Evolutionary conservation across 2,888 invertebrate genomes (phyloP).

Genomic region (Malthinus seriepunctatus): DNA sequence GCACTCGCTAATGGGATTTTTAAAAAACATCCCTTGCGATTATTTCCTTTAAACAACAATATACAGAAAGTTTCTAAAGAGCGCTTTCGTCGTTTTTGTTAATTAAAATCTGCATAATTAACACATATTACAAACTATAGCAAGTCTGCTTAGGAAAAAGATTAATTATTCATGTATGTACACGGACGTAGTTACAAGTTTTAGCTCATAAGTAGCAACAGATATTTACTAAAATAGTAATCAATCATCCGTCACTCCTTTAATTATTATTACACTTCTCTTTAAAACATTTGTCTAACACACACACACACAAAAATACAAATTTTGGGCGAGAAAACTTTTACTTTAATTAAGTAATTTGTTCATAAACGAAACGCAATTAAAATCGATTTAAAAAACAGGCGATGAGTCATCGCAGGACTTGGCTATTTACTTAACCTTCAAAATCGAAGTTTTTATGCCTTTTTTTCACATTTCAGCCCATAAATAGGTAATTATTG

Average conservation of each 20-base stretch:
- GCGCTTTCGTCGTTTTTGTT: slow-evolving; percentile 14
- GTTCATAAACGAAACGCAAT: no score
- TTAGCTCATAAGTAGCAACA: slow-evolving; percentile 15
- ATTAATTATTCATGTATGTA: slow-evolving; percentile 20
- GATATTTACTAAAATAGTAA: slow-evolving; percentile 12
- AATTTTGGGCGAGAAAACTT: no score
- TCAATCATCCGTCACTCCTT: slow-evolving; percentile 16
- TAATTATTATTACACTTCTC: slow-evolving; percentile 15
- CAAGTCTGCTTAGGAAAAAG: slow-evolving; percentile 10
- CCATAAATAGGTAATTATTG: no score
- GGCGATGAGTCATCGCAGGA: no score
- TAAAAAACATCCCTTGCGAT: slow-evolving; percentile 6
- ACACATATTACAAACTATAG: slow-evolving; percentile 18
- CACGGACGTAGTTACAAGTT: not conserved
- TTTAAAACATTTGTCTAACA: no score
- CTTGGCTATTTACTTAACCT: no score
- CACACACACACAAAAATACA: no score
- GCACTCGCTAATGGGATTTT: slow-evolving; percentile 7
- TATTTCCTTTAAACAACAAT: slow-evolving; percentile 6
- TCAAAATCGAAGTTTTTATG: no score
- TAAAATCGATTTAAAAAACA: no score
- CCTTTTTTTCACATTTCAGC: no score
- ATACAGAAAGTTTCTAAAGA: slow-evolving; percentile 13
- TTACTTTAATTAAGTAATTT: no score
- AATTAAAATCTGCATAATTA: slow-evolving; percentile 25